These are phyloP conservation scores for Acrocyrtus sp. DNA, from an alignment of 2,888 invertebrate genomes.

Conservation along the genomic window DNA sequence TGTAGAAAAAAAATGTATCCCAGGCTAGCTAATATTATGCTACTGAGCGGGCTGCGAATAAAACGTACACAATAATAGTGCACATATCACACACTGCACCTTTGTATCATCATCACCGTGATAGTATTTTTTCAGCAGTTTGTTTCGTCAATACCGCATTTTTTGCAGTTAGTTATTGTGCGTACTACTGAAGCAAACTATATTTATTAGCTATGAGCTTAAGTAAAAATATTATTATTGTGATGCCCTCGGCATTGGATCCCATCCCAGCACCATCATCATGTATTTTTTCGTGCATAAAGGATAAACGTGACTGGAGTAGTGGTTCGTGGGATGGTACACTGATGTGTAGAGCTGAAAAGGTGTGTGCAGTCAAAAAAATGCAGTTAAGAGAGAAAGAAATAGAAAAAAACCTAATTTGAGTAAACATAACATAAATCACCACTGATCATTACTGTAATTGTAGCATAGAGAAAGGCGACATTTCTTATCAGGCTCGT, in stretches of 20 bases:
- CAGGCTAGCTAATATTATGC: no score
- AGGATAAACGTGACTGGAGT: slow-evolving; percentile 27
- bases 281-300: slow-evolving; percentile 1
- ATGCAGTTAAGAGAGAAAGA: slow-evolving; percentile 5
- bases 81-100: neutral
- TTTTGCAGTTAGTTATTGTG: slow-evolving; percentile 24
- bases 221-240: slow-evolving; percentile 14
- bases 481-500: neutral
- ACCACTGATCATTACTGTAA: slow-evolving; percentile 45
- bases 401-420: slow-evolving; percentile 35
- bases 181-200: slow-evolving; percentile 15
- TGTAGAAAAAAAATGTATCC: neutral
- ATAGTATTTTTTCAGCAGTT: neutral
- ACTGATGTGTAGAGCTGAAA: slow-evolving; percentile 2
- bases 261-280: slow-evolving; percentile 14
- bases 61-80: no score
- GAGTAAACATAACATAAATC: slow-evolving; percentile 49
- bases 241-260: slow-evolving; percentile 52
- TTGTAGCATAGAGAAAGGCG: slow-evolving; percentile 33
- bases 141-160: slow-evolving; percentile 25
- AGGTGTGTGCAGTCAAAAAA: slow-evolving; percentile 1
- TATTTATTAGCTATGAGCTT: no score
- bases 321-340: neutral
- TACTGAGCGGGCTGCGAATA: no score
- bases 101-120: neutral